Conservation (phyloP, 2,113 vertebrate species). For the Camelus bactrianus region DNA sequence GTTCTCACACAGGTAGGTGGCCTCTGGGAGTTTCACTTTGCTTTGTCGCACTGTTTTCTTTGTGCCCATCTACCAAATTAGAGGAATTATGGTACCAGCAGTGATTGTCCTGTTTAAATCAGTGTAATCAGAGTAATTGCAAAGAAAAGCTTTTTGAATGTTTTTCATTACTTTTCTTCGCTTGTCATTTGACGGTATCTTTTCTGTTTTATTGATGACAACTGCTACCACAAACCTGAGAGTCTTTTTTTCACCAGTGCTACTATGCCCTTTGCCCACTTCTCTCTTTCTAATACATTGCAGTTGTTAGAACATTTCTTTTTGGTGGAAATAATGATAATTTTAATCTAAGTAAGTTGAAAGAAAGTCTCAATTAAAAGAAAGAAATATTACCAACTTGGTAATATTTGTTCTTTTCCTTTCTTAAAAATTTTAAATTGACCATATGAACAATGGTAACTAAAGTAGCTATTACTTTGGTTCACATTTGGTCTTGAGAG, state of each 20-base stretch:
- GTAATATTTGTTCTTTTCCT: background rate
- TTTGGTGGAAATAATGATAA: background rate
- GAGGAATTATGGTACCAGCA: background rate
- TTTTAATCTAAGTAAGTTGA: constrained; percentile 37
- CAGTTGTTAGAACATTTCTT: background rate
- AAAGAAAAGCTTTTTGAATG: constrained; percentile 18
- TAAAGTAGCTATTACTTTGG: constrained; percentile 1
- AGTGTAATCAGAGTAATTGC: background rate
- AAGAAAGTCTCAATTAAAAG: constrained; percentile 8
- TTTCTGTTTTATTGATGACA: background rate
- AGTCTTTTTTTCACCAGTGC: background rate
- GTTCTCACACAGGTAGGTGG: constrained; percentile 33
- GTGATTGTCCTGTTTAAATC: constrained; percentile 12
- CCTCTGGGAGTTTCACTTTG: background rate
- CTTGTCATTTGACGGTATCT: background rate
- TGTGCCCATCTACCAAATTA: background rate
- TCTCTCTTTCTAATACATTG: background rate
- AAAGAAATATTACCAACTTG: constrained; percentile 24
- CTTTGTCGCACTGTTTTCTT: constrained; percentile 32
- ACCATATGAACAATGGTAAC: background rate
- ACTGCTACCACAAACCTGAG: background rate
- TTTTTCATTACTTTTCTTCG: constrained; percentile 11
- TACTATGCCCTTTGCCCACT: background rate
- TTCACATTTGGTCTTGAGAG: background rate
- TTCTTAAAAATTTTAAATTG: constrained; percentile 28